These are phyloP conservation scores for Apotomis betuletana DNA, from an alignment of 2,888 invertebrate genomes.

Conservation along the genomic window DNA sequence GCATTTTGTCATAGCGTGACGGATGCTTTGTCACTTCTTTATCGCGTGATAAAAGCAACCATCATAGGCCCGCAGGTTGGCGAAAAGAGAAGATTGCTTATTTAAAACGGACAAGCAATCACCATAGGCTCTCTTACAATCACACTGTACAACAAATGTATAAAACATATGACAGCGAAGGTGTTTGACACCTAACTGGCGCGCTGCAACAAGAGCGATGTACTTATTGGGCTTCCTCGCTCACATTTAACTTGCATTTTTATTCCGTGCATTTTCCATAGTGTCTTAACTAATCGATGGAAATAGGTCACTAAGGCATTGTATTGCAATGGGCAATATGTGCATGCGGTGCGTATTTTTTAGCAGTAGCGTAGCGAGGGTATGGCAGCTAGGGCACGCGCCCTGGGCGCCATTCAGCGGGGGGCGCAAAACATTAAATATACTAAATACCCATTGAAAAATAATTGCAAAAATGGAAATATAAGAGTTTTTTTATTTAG, in stretches of 20 bases:
- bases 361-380: too few species aligned
- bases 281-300: conserved; percentile 3
- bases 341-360: not conserved
- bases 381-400: too few species aligned
- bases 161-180: conserved; percentile 16
- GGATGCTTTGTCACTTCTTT: too few species aligned
- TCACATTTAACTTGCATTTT: conserved; percentile 31
- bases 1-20: too few species aligned
- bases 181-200: conserved; percentile 43
- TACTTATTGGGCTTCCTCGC: conserved; percentile 46
- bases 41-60: too few species aligned
- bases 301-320: conserved; percentile 4
- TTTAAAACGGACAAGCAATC: not conserved
- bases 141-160: not conserved
- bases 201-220: conserved; percentile 39
- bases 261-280: conserved; percentile 8
- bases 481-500: too few species aligned
- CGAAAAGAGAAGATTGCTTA: not conserved
- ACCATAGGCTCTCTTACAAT: not conserved
- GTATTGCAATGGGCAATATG: not conserved
- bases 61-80: too few species aligned
- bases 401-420: too few species aligned
- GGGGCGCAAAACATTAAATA: too few species aligned
- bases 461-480: too few species aligned
- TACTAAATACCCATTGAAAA: too few species aligned